phyloP scores from a whole-genome alignment of 2,113 vertebrate genomes.

The Maccullochella peelii region DNA sequence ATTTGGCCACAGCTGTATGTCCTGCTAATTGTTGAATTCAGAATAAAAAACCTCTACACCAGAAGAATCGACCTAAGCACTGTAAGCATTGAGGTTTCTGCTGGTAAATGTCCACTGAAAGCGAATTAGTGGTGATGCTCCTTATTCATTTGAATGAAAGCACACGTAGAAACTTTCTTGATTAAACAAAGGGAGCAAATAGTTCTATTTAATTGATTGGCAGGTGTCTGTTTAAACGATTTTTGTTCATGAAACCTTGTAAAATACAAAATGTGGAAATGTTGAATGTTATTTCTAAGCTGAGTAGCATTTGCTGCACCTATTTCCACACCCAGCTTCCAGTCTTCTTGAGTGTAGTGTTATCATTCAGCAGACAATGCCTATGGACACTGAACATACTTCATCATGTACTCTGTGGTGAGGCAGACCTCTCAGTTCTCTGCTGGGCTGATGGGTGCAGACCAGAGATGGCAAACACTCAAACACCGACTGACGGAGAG shows the following conservation, averaged over 20 bases:
- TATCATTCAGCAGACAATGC: neutral
- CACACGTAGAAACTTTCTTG: neutral
- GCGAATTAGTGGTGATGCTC: neutral
- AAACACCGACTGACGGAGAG: slow-evolving; percentile 40
- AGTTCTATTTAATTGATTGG: neutral
- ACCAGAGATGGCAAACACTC: slow-evolving; percentile 31
- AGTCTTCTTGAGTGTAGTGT: neutral
- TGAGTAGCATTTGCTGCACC: neutral
- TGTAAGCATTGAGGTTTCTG: neutral
- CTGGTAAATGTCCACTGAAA: neutral
- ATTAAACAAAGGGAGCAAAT: neutral
- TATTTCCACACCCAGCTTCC: neutral
- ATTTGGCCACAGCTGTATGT: neutral
- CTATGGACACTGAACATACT: neutral
- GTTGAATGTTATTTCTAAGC: neutral
- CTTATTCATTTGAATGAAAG: neutral
- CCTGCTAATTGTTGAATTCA: neutral
- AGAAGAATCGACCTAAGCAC: neutral
- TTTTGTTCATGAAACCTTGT: neutral
- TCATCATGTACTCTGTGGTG: neutral
- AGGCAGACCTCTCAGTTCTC: slow-evolving; percentile 6
- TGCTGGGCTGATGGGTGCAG: slow-evolving; percentile 18
- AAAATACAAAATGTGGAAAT: neutral
- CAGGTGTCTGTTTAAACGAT: neutral
- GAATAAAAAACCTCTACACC: neutral